Base-by-base conservation (phyloP, 2,888 invertebrate genomes). In the Thera britannica region DNA sequence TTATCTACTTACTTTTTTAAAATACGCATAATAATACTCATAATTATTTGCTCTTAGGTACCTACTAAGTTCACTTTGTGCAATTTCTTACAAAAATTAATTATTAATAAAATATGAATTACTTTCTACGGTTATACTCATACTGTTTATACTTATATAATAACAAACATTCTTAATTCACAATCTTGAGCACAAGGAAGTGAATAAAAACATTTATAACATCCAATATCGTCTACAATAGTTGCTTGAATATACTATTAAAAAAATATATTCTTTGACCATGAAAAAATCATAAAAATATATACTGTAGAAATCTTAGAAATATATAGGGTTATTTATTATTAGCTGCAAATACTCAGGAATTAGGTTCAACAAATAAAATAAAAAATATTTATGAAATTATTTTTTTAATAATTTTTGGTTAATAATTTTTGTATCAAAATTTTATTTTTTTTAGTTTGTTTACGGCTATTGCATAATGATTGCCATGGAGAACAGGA, bases 141-240 rank as follows among this genome's bases (percentile, higher is more conserved):
- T 38, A 5, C 3, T 23, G 23, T 23, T 23, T 23, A 23, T 23
- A 23, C 23, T 38, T 38, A 35, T 34, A 58, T n/a, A 34, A 11
- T 58, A 79, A 82, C 84, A 83, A 82, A 79, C 85, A 81, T 81
- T 85, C 84, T 79, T 73, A 83, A 83, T 89, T 88, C 88, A 85
- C 72, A 55, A 46, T 36, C 8, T 36, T 41, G 70, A 80, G 85
- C 87, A 90, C 80, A 74, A 82, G 84, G 86, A 85, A 71, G 86
- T 87, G 81, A 85, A 67, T 41, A 51, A 60, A 58, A 59, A 57
- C 69, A 66, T 64, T 62, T 62, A 69, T 46, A 36, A 62, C 54
- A 36, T 49, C 68, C 44, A 68, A 5, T 38, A 66, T 64, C 58
- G 35, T 46, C 58, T 41, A 35, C 51, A 54, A 35, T 54, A 35